phyloP scores from a whole-genome alignment of 2,888 invertebrate species.

The Creontiades dilutus region DNA sequence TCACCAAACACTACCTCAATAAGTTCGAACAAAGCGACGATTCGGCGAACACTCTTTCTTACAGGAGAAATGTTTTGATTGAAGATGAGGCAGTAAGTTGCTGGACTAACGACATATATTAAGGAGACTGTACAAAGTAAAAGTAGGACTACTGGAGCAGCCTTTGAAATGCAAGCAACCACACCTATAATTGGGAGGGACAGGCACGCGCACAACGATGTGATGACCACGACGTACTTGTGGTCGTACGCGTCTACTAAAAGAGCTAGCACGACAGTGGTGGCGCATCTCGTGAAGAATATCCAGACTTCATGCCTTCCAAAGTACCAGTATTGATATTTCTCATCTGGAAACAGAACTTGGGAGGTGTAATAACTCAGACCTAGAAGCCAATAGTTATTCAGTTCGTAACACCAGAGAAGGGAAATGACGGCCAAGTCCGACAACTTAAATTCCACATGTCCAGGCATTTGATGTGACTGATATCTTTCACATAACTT shows the following conservation, averaged over 20 bases:
- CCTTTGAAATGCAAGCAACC: neutral
- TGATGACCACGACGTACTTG: neutral
- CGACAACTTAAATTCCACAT: neutral
- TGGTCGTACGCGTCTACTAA: neutral
- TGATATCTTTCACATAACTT: too few relatives aligned
- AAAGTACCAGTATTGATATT: neutral
- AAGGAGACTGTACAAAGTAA: neutral
- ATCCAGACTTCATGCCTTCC: neutral
- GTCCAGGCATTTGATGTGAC: neutral
- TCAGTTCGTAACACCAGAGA: neutral
- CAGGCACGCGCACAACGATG: neutral
- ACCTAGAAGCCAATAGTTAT: neutral
- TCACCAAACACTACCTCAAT: neutral
- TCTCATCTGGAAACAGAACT: neutral
- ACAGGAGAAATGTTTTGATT: neutral
- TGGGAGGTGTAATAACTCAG: neutral
- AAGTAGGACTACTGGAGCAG: neutral
- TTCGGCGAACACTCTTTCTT: neutral
- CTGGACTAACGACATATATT: neutral
- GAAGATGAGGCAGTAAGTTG: neutral
- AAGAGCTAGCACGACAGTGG: neutral
- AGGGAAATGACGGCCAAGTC: neutral
- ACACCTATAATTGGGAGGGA: neutral
- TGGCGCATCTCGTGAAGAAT: neutral
- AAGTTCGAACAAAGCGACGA: neutral